These are phyloP conservation scores for Scaptomyza hsui DNA, from an alignment of 1,140 invertebrate genomes.

Conservation along the genomic window DNA sequence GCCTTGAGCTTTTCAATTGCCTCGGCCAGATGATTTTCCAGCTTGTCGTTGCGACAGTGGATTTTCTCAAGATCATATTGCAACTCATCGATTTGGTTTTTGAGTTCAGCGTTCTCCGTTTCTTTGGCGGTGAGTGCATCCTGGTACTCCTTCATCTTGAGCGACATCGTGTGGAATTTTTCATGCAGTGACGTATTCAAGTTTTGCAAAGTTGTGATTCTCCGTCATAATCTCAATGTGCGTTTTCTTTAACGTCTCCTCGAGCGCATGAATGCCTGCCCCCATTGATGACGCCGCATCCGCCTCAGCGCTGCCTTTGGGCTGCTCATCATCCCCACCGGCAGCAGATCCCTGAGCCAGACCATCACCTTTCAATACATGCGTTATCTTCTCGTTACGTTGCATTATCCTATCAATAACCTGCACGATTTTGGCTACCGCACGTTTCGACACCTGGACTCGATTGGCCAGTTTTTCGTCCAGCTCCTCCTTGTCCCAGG, in stretches of 20 bases:
- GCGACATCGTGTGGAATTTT: slow-evolving; percentile 95
- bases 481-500: slow-evolving; percentile 98
- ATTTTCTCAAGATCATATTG: slow-evolving; percentile 97
- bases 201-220: slow-evolving; percentile 96
- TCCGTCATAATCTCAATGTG: slow-evolving; percentile 95
- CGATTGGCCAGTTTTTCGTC: slow-evolving; percentile 97
- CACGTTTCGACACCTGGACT: slow-evolving; percentile 95
- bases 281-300: slow-evolving; percentile 20
- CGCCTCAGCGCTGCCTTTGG: slow-evolving; percentile 32
- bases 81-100: slow-evolving; percentile 97
- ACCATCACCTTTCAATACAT: slow-evolving; percentile 92
- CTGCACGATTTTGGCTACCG: slow-evolving; percentile 97
- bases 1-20: slow-evolving; percentile 95
- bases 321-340: slow-evolving; percentile 44
- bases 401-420: slow-evolving; percentile 97
- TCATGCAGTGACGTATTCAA: slow-evolving; percentile 96
- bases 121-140: slow-evolving; percentile 96
- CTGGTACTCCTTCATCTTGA: slow-evolving; percentile 95
- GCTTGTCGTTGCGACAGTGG: slow-evolving; percentile 93
- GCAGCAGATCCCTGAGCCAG: slow-evolving; percentile 29
- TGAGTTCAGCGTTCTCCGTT: slow-evolving; percentile 96
- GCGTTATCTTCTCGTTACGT: slow-evolving; percentile 95
- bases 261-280: slow-evolving; percentile 85
- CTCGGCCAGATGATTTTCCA: slow-evolving; percentile 95
- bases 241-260: slow-evolving; percentile 92